phyloP scores from a whole-genome alignment of 2,888 invertebrate species.

The Andrena dorsata region DNA sequence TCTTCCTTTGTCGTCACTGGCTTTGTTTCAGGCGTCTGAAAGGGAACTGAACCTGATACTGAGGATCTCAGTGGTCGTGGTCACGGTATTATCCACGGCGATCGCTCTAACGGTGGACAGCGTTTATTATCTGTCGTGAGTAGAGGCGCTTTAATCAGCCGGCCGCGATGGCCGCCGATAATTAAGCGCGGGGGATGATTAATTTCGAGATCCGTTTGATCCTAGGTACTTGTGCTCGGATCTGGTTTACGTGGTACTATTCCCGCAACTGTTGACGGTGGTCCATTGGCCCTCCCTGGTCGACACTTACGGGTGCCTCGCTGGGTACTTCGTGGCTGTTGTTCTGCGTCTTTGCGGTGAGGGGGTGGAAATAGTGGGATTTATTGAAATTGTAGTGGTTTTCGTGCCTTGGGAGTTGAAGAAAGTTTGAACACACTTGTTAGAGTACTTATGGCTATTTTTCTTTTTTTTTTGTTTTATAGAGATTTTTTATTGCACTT shows the following conservation, averaged over 20 bases:
- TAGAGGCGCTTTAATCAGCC: conserved; percentile 7
- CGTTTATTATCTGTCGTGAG: conserved; percentile 87
- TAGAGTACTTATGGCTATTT: no score
- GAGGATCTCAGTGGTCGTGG: conserved; percentile 88
- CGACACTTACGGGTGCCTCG: conserved; percentile 90
- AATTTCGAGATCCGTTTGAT: conserved; percentile 12
- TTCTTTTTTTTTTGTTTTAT: no score
- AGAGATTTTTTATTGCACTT: no score
- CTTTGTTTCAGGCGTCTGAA: conserved; percentile 87
- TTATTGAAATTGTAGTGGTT: no score
- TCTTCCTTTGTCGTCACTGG: background rate
- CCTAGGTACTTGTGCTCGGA: conserved; percentile 88
- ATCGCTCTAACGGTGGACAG: conserved; percentile 89
- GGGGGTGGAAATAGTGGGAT: no score
- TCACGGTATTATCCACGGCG: conserved; percentile 87
- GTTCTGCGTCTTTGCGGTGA: conserved; percentile 85
- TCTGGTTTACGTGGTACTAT: conserved; percentile 90
- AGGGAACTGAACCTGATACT: conserved; percentile 89
- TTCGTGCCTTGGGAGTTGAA: no score
- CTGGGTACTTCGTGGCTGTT: conserved; percentile 86
- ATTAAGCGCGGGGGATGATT: conserved; percentile 21
- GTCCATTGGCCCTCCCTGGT: conserved; percentile 88
- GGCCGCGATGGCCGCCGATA: background rate
- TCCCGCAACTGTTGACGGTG: conserved; percentile 90
- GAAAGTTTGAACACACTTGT: no score